Percentiles rank a stretch among this genome's conserved stretches.
phyloP scores from a whole-genome alignment of 2,888 invertebrate species.

The Lycocerus yunnanus region DNA sequence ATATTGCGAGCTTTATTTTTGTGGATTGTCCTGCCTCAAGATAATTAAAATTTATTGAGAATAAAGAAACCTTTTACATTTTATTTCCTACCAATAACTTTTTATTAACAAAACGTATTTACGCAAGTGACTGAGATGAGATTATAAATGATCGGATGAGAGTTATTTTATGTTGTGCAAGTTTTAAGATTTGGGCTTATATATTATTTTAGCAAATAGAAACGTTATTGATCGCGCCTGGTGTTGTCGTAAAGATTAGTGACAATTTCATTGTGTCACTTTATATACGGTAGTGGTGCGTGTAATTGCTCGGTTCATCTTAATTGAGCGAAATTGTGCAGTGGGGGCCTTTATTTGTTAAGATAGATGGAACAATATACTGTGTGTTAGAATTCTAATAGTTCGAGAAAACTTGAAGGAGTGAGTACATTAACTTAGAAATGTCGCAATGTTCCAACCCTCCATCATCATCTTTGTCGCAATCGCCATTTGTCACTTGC shows the following conservation, averaged over 20 bases:
- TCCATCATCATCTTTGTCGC: slow-evolving; percentile 36
- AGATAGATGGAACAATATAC: slow-evolving; percentile 25
- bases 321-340: slow-evolving; percentile 29
- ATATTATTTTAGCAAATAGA: slow-evolving; percentile 11
- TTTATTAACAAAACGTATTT: neutral
- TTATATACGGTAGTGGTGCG: slow-evolving; percentile 14
- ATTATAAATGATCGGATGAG: neutral
- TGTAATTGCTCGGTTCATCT: slow-evolving; percentile 26
- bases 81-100: neutral
- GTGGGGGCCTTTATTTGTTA: slow-evolving; percentile 14
- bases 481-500: slow-evolving; percentile 44
- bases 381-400: slow-evolving; percentile 16
- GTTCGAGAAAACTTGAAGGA: slow-evolving; percentile 21
- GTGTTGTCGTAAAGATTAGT: slow-evolving; percentile 20
- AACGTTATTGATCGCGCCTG: slow-evolving; percentile 21
- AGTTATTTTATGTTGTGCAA: neutral
- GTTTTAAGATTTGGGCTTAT: neutral
- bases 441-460: slow-evolving; percentile 28
- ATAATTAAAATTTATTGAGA: neutral
- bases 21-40: neutral
- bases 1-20: neutral
- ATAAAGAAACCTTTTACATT: neutral
- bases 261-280: slow-evolving; percentile 25
- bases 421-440: slow-evolving; percentile 30
- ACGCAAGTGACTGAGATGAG: neutral